Evolutionary conservation across 1,140 invertebrate species (phyloP).

Genomic region (Daktulosphaira vitifoliae): DNA sequence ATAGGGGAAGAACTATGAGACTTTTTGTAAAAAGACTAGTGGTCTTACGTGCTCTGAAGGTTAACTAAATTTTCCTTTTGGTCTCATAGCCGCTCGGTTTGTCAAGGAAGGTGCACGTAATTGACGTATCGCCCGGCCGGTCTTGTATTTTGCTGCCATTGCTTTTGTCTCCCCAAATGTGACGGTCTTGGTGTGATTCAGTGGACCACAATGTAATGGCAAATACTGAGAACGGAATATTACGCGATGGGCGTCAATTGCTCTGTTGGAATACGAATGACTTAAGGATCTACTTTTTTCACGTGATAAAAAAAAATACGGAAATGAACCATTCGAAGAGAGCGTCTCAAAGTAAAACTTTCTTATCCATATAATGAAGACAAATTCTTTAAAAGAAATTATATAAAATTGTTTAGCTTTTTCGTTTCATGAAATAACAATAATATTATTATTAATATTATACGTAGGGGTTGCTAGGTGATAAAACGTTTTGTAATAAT

Average conservation of each 20-base stretch:
- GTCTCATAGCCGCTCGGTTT: neutral
- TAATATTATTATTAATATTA: too few relatives aligned
- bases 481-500: too few relatives aligned
- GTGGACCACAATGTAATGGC: constrained; percentile 22
- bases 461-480: too few relatives aligned
- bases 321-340: too few relatives aligned
- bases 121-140: constrained; percentile 25
- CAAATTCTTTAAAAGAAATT: too few relatives aligned
- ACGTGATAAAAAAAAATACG: too few relatives aligned
- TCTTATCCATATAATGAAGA: too few relatives aligned
- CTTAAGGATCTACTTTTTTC: neutral
- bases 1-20: constrained; percentile 4
- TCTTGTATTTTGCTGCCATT: neutral
- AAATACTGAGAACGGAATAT: constrained; percentile 10
- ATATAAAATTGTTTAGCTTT: too few relatives aligned
- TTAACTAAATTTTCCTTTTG: constrained; percentile 31
- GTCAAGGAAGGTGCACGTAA: neutral
- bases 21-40: constrained; percentile 15
- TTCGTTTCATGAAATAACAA: too few relatives aligned
- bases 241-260: neutral
- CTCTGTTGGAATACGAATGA: constrained; percentile 16
- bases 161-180: neutral
- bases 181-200: neutral
- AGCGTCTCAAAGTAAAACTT: too few relatives aligned
- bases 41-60: constrained; percentile 25